Percentiles rank a stretch among this genome's conserved stretches.
Evolutionary conservation across 2,888 invertebrate genomes (phyloP).

Genomic region (Hydraecia micacea): DNA sequence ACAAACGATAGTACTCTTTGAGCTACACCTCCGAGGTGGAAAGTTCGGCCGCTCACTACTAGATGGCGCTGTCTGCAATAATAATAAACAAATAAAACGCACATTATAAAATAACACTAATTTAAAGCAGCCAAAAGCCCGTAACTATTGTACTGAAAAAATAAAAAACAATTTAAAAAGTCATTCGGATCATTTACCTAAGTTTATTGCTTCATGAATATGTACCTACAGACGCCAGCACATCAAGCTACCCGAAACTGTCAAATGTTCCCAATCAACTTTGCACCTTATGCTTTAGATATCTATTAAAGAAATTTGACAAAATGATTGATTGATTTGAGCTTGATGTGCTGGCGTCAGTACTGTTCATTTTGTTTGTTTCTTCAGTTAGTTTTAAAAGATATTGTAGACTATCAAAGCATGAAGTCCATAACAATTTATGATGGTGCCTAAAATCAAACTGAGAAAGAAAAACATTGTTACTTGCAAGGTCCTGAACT

Average conservation of each 20-base stretch:
- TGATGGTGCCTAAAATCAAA: background rate
- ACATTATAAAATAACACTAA: too few species aligned
- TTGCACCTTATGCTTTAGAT: too few species aligned
- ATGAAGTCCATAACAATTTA: background rate
- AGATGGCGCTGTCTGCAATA: constrained; percentile 44
- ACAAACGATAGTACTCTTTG: background rate
- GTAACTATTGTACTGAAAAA: too few species aligned
- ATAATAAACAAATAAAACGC: background rate
- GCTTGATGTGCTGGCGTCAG: too few species aligned
- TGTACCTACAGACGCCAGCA: too few species aligned
- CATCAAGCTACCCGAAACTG: too few species aligned
- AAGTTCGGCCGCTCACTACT: background rate
- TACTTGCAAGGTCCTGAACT: constrained; percentile 1
- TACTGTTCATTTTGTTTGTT: background rate
- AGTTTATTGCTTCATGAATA: too few species aligned
- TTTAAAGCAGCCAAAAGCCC: background rate
- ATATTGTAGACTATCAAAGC: background rate
- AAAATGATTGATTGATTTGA: too few species aligned
- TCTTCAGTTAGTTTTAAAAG: too few species aligned
- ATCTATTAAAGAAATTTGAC: too few species aligned
- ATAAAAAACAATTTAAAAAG: too few species aligned
- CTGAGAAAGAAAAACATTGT: background rate
- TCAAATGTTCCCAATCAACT: too few species aligned
- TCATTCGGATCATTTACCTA: background rate
- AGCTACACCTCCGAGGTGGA: background rate